Percentiles rank a stretch among this genome's conserved stretches.
phyloP scores from a whole-genome alignment of 1,140 invertebrate species.

The Heterodera schachtii region DNA sequence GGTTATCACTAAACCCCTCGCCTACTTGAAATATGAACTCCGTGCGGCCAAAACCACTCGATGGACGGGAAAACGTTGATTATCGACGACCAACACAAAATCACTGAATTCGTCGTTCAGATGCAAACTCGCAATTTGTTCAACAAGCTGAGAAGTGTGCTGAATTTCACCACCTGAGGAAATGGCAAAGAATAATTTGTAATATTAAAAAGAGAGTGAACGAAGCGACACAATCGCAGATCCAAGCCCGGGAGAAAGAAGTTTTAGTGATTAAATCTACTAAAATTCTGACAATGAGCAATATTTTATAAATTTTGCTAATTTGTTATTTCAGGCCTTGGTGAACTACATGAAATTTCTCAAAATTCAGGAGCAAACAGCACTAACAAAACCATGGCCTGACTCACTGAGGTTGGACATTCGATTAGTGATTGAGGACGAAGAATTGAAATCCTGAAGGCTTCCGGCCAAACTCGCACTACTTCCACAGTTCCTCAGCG shows the following conservation, averaged over 20 bases:
- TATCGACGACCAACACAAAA: conserved; percentile 83
- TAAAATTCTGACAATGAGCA: too few relatives aligned
- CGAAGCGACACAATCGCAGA: neutral
- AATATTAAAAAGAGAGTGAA: neutral
- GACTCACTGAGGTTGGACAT: conserved; percentile 12
- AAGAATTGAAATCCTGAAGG: conserved; percentile 20
- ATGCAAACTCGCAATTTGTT: conserved; percentile 80
- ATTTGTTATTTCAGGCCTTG: too few relatives aligned
- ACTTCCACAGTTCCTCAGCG: neutral
- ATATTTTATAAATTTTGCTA: too few relatives aligned
- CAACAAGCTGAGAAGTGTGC: conserved; percentile 70
- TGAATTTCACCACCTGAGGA: conserved; percentile 32
- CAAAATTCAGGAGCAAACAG: too few relatives aligned
- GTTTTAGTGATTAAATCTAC: too few relatives aligned
- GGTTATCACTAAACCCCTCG: too few relatives aligned
- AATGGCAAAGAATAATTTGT: neutral
- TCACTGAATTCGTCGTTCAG: conserved; percentile 87
- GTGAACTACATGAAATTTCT: too few relatives aligned
- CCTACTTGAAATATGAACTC: conserved; percentile 86
- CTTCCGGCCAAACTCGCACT: conserved; percentile 7
- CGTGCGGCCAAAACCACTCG: conserved; percentile 86
- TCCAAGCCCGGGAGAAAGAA: too few relatives aligned
- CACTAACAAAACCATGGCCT: neutral
- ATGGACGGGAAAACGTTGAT: conserved; percentile 80
- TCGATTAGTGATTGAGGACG: conserved; percentile 6